phyloP scores from a whole-genome alignment of 2,113 vertebrate genomes.

The Isurus oxyrinchus region DNA sequence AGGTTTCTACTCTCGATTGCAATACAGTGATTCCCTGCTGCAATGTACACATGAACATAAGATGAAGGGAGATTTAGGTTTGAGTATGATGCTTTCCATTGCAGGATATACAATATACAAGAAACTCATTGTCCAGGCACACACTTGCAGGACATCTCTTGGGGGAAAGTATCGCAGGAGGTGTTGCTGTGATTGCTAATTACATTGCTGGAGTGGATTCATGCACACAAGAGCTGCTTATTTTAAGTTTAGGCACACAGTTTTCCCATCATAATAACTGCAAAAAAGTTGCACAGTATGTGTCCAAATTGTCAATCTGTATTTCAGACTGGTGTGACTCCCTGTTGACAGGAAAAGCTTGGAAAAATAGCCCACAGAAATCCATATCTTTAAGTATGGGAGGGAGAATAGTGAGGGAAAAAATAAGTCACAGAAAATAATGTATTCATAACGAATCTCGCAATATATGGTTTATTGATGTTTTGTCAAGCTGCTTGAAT shows the following conservation, averaged over 20 bases:
- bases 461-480: background rate
- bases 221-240: background rate
- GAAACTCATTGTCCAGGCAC: background rate
- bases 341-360: background rate
- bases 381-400: background rate
- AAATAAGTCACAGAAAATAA: background rate
- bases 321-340: too few relatives aligned
- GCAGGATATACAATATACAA: background rate
- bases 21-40: background rate
- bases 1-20: background rate
- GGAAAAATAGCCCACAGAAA: background rate
- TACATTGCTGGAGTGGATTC: background rate
- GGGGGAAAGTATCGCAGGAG: background rate
- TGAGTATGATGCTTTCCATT: background rate
- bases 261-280: background rate
- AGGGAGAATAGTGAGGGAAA: background rate
- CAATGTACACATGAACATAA: background rate
- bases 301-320: background rate
- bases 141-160: background rate
- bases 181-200: background rate
- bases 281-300: background rate
- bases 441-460: background rate
- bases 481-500: constrained; percentile 11
- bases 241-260: background rate
- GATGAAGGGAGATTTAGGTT: background rate